Base-by-base conservation (phyloP, 2,113 vertebrate species). In the Campylomormyrus numenius region DNA sequence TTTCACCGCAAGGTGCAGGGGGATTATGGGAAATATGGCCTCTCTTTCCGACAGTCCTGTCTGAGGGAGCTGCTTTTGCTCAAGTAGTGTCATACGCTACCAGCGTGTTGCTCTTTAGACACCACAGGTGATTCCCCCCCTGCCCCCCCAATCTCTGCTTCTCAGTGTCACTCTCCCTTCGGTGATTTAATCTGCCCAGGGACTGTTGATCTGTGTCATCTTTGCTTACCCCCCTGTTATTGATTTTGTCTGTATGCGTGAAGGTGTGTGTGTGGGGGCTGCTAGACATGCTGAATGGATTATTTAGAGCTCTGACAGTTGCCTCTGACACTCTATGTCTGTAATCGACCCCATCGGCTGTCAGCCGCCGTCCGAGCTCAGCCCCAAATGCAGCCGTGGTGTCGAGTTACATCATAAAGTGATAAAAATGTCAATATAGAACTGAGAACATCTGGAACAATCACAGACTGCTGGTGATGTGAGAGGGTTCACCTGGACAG, bases 231-330 rank as follows among this genome's bases (percentile, higher is more conserved):
- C 9, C 35, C 83, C 52, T 48, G 46, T 77, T 56, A n/a, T 74
- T 56, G 58, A 86, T 15, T 87, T 83, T 85, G n/a, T 4, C 52
- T 74, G 21, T 62, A 74, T 88, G 11, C 52, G 58, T 91, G 83
- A 66, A 27, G 87, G 90, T 52, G 86, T 70, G 56, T 31, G 58
- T 15, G 13, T 7, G 39, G 2, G 19, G 42, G 21, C 53, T 56
- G 35, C 19, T 46, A 17, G 39, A 80, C 31, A 42, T 7, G 77
- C n/a, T 85, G 39, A 48, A 85, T 45, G 19, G 42, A 45, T 85
- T 85, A 46, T 48, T 85, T 85, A 10, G 45, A 48, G 83, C 9
- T 5, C 10, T 85, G 42, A 85, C 83, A 85, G 83, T 24, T 45
- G 39, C 45, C 83, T 85, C 6, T 85, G 8, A 46, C 7, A 48